Base-by-base conservation (phyloP, 2,113 vertebrate species). In the Protobothrops flavoviridis region DNA sequence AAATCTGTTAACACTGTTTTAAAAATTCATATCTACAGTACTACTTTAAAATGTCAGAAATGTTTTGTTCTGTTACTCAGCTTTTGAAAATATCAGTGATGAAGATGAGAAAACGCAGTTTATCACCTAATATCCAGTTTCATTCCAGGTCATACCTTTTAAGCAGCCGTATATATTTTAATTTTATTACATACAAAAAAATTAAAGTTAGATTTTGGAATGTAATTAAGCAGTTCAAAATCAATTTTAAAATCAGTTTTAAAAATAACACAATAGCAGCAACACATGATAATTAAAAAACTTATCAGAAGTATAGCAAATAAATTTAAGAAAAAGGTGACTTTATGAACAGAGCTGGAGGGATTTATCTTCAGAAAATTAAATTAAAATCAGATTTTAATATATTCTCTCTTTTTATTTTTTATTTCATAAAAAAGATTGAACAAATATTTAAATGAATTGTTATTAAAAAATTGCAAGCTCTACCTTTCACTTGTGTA, bases 391-490 rank as follows among this genome's bases (percentile, higher is more conserved):
- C 20, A 81, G 33, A 43, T 33, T 81, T 39, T 81, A 81, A 39
- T 81, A 39, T 20, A 26, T 39, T 52, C 17, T 10, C 29, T 33
- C 56, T 91, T 52, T 56, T 61, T 56, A 86, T 86, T 57, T 86
- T 21, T 26, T 56, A 85, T 86, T 43, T 26, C 23, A 59, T 59
- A 89, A 39, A 20, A 89, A 89, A 64, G 29, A 12, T 57, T 85
- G 29, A 93, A 85, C 26, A 92, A 92, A 56, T 89, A 89, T 45
- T 88, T 74, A 89, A 69, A n/a, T n/a, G 53, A 50, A 81, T 21
- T 81, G 33, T 81, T 17, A 50, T 89, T n/a, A 89, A 24, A 85
- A 24, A 85, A 85, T 24, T 50, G 9, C 24, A 56, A 74, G 3
- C 0, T 56, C 11, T 69, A 15, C 26, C 45, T 52, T 61, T 45